phyloP scores from a whole-genome alignment of 2,888 invertebrate genomes.

The Chaetogeoica ovagalla region DNA sequence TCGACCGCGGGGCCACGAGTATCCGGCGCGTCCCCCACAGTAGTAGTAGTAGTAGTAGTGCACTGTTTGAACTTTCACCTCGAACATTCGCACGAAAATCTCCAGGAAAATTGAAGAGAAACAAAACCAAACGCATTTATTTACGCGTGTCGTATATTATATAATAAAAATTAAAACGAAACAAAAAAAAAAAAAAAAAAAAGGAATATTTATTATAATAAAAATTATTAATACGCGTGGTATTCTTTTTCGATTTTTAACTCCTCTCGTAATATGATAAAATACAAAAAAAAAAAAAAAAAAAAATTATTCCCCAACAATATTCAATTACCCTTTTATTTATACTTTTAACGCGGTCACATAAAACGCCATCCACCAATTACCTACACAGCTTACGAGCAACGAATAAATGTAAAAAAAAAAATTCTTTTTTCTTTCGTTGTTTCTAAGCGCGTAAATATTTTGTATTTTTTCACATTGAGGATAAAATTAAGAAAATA shows the following conservation, averaged over 20 bases:
- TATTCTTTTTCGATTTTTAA: neutral
- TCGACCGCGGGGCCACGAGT: slow-evolving; percentile 8
- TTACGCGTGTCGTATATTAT: neutral
- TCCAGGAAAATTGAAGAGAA: neutral
- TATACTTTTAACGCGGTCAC: neutral
- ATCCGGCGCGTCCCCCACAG: neutral
- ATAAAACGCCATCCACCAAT: neutral
- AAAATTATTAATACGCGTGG: too few relatives aligned
- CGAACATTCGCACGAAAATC: neutral
- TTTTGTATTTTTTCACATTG: neutral
- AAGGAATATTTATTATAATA: neutral
- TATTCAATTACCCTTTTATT: neutral
- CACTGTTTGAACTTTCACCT: slow-evolving; percentile 45
- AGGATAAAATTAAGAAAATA: neutral
- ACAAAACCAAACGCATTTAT: too few relatives aligned
- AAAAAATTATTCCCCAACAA: too few relatives aligned
- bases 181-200: neutral
- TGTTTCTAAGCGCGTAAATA: neutral
- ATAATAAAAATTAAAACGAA: too few relatives aligned
- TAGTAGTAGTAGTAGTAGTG: too few relatives aligned
- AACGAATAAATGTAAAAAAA: neutral
- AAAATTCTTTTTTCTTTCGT: too few relatives aligned
- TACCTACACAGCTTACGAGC: neutral
- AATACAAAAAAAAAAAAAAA: neutral
- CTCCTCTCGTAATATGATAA: neutral